Evolutionary conservation across 1,140 invertebrate species (phyloP).

Genomic region (Gryllus bimaculatus): DNA sequence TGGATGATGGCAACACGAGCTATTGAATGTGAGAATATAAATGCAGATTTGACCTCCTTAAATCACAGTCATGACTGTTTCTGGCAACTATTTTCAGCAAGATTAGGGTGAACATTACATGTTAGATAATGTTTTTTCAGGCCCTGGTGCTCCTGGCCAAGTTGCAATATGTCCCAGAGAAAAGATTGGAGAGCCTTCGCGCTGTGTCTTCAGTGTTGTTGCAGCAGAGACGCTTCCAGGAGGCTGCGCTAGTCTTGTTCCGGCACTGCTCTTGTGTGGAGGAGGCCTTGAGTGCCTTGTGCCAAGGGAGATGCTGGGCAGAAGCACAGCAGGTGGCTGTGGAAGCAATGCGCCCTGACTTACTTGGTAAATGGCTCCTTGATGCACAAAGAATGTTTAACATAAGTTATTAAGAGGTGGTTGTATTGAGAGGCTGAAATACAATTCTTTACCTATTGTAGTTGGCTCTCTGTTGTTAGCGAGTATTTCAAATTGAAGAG

Average conservation of each 20-base stretch:
- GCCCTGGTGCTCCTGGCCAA: neutral
- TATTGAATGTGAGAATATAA: too few relatives aligned
- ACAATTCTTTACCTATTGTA: too few relatives aligned
- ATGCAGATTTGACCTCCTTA: too few relatives aligned
- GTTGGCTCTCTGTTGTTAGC: too few relatives aligned
- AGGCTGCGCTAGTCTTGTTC: neutral
- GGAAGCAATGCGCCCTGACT: neutral
- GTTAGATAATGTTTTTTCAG: neutral
- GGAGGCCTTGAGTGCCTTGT: neutral
- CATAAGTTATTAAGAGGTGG: too few relatives aligned
- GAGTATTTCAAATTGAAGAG: too few relatives aligned
- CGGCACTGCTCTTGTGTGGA: neutral
- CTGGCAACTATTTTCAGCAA: too few relatives aligned
- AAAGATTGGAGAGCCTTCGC: neutral
- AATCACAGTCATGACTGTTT: too few relatives aligned
- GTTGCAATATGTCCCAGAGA: neutral
- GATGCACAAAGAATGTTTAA: neutral
- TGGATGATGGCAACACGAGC: too few relatives aligned
- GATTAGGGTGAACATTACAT: too few relatives aligned
- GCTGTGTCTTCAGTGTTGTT: neutral
- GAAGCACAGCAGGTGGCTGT: neutral
- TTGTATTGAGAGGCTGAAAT: too few relatives aligned
- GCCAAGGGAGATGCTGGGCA: neutral
- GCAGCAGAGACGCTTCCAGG: neutral
- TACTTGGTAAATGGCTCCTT: neutral